Percentiles rank a stretch among this genome's conserved stretches.
phyloP scores from a whole-genome alignment of 1,140 invertebrate species.

The Linepithema humile region DNA sequence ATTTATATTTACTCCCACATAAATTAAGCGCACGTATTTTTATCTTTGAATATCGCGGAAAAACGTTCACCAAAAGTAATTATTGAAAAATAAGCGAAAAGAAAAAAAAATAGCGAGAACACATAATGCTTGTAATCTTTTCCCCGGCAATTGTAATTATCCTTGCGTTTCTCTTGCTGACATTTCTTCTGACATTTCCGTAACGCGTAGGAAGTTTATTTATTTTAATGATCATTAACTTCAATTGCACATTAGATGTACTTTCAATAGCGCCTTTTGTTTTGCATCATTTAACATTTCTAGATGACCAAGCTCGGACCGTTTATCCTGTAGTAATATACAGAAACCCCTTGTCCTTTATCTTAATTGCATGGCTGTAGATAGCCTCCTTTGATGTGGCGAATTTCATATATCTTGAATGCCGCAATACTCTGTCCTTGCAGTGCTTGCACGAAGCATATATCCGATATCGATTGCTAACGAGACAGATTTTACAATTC shows the following conservation, averaged over 20 bases:
- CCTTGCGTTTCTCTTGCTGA: neutral
- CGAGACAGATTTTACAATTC: neutral
- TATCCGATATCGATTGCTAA: neutral
- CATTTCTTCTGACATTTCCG: neutral
- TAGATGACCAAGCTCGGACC: neutral
- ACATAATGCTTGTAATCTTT: neutral
- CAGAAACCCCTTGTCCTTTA: too few species aligned
- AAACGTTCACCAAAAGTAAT: neutral
- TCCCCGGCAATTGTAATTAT: neutral
- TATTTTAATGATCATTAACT: neutral
- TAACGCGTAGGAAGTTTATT: neutral
- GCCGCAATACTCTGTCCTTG: neutral
- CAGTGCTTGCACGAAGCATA: neutral
- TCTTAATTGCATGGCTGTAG: neutral
- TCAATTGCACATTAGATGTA: neutral
- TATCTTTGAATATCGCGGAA: neutral
- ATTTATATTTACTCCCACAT: too few species aligned
- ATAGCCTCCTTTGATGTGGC: slow-evolving; percentile 16
- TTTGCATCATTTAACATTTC: neutral
- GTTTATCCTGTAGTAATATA: neutral
- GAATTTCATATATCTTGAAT: slow-evolving; percentile 5
- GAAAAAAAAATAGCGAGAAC: too few species aligned
- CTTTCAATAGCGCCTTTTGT: neutral
- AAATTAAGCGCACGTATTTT: too few species aligned
- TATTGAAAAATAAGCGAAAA: neutral